A percentile compares a stretch with the other conserved stretches of the same genome.
phyloP scores from a whole-genome alignment of 2,113 vertebrate species.

The Paralichthys olivaceus region DNA sequence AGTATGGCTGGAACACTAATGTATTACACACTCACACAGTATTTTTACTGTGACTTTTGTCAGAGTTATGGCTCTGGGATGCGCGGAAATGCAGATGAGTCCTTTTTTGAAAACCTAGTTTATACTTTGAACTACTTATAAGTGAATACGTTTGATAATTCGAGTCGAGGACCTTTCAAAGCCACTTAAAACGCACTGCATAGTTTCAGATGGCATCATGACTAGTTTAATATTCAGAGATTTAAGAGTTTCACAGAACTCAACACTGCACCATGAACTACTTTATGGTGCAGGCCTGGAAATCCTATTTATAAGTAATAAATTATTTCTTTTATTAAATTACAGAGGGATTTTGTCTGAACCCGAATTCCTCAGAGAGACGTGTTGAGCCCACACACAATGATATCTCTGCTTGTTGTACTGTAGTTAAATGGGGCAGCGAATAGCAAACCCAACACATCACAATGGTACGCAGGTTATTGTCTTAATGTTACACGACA shows the following conservation, averaged over 20 bases:
- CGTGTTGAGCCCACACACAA: background rate
- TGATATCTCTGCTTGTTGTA: background rate
- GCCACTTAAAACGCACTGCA: constrained; percentile 33
- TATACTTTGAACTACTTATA: constrained; percentile 30
- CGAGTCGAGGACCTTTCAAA: constrained; percentile 24
- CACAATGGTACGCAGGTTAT: too few relatives aligned
- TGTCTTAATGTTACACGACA: too few relatives aligned
- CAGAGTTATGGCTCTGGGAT: constrained; percentile 44
- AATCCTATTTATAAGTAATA: background rate
- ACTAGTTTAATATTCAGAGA: constrained; percentile 18
- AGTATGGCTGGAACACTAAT: constrained; percentile 55
- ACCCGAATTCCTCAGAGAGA: background rate
- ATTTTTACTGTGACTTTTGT: constrained; percentile 61
- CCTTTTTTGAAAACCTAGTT: constrained; percentile 31
- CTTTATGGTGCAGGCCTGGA: background rate
- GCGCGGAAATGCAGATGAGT: constrained; percentile 16
- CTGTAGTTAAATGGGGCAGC: background rate
- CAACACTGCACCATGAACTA: background rate
- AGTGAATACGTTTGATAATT: constrained; percentile 40
- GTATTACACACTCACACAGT: constrained; percentile 60
- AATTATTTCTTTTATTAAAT: background rate
- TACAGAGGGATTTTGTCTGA: background rate
- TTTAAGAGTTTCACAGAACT: constrained; percentile 16
- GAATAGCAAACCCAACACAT: background rate
- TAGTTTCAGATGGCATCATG: background rate